Conservation (phyloP, 1,140 invertebrate species). For the Hypsibius dujardini region DNA sequence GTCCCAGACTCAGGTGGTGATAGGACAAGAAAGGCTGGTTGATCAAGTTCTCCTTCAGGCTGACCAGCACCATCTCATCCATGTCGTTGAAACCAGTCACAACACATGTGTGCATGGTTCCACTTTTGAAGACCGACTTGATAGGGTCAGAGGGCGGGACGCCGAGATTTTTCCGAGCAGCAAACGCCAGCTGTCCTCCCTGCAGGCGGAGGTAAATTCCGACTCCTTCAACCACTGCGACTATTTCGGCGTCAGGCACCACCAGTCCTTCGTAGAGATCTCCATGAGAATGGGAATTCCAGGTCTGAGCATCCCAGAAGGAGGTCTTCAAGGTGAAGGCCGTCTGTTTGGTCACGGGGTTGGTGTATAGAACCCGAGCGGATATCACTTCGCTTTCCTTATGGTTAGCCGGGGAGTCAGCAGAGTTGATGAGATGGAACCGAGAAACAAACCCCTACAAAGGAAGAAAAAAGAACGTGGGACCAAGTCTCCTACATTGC, state of each 20-base stretch:
- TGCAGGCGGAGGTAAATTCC: neutral
- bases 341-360: conserved; percentile 15
- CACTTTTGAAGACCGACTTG: neutral
- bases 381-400: conserved; percentile 2
- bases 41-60: conserved; percentile 28
- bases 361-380: conserved; percentile 1
- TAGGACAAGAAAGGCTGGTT: conserved; percentile 26
- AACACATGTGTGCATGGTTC: conserved; percentile 24
- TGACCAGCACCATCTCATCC: conserved; percentile 27
- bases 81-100: conserved; percentile 27
- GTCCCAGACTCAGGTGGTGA: conserved; percentile 27
- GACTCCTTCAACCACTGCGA: neutral
- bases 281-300: neutral
- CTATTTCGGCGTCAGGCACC: neutral
- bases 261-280: conserved; percentile 12
- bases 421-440: neutral
- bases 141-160: neutral
- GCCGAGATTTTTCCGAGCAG: conserved; percentile 3
- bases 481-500: too few species aligned
- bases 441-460: conserved; percentile 10
- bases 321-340: conserved; percentile 2
- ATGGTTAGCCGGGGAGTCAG: neutral
- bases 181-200: neutral
- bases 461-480: too few species aligned
- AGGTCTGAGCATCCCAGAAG: conserved; percentile 1